phyloP scores from a whole-genome alignment of 2,113 vertebrate genomes.

The Apeltes quadracus region DNA sequence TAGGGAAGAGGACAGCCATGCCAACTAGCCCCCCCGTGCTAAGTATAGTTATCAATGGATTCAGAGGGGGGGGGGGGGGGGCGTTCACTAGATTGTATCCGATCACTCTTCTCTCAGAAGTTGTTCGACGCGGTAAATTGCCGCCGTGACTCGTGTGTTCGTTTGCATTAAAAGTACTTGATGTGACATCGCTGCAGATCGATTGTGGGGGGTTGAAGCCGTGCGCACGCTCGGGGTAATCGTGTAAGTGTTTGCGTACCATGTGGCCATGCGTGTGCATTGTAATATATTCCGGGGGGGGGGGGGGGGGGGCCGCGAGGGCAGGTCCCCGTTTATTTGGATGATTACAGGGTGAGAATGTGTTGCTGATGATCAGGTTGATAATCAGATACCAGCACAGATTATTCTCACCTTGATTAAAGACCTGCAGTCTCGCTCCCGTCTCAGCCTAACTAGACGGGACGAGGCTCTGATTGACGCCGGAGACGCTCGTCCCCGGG shows the following conservation, averaged over 20 bases:
- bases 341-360: constrained; percentile 81
- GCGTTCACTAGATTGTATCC: constrained; percentile 72
- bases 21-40: not conserved
- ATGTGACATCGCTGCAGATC: constrained; percentile 55
- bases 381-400: constrained; percentile 77
- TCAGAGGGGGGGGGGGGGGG: constrained; percentile 58
- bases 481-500: constrained; percentile 57
- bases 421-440: constrained; percentile 76
- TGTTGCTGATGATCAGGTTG: constrained; percentile 79
- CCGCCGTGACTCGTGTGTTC: constrained; percentile 71
- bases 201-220: constrained; percentile 12
- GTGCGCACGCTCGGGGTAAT: too few species aligned
- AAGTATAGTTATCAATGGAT: too few species aligned
- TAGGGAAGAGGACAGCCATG: constrained; percentile 11
- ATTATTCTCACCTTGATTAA: constrained; percentile 84
- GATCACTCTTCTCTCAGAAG: constrained; percentile 52
- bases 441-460: constrained; percentile 76
- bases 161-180: constrained; percentile 67
- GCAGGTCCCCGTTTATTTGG: constrained; percentile 76
- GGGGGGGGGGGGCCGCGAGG: constrained; percentile 3
- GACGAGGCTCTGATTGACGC: constrained; percentile 78
- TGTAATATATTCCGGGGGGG: constrained; percentile 66
- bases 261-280: constrained; percentile 25
- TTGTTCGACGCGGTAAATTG: constrained; percentile 56
- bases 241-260: constrained; percentile 10